Conservation (phyloP, 2,113 vertebrate genomes). For the Anguilla japonica region DNA sequence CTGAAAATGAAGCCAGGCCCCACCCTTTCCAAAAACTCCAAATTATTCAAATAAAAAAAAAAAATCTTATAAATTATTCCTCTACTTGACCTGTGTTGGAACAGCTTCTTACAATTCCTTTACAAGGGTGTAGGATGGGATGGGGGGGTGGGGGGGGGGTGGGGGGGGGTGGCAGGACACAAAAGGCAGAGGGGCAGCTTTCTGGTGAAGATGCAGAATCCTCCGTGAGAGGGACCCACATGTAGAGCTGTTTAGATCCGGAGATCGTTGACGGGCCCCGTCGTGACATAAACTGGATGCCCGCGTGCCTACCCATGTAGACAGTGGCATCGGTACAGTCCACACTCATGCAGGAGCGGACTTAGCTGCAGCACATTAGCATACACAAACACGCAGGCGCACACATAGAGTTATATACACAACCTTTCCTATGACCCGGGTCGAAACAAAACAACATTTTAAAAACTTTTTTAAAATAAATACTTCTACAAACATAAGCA, state of each 20-base stretch:
- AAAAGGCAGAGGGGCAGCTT: not conserved
- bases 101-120: not conserved
- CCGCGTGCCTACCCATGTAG: not conserved
- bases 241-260: not conserved
- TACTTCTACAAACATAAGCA: not conserved
- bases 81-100: not conserved
- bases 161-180: too few relatives aligned
- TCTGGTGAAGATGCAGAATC: not conserved
- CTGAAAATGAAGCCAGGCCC: not conserved
- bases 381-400: not conserved
- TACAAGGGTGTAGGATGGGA: not conserved
- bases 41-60: too few relatives aligned
- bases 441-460: not conserved
- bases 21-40: not conserved
- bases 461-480: not conserved
- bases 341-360: not conserved
- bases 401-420: not conserved
- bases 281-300: not conserved
- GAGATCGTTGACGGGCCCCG: not conserved
- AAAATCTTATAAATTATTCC: not conserved
- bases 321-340: not conserved
- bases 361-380: not conserved
- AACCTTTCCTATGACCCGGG: slow-evolving; percentile 6
- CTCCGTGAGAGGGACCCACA: not conserved
- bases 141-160: too few relatives aligned